A percentile compares a stretch with the other conserved stretches of the same genome.
These are phyloP conservation scores for Sinocyclocheilus anophthalmus DNA, from an alignment of 2,113 vertebrate genomes.

Conservation along the genomic window DNA sequence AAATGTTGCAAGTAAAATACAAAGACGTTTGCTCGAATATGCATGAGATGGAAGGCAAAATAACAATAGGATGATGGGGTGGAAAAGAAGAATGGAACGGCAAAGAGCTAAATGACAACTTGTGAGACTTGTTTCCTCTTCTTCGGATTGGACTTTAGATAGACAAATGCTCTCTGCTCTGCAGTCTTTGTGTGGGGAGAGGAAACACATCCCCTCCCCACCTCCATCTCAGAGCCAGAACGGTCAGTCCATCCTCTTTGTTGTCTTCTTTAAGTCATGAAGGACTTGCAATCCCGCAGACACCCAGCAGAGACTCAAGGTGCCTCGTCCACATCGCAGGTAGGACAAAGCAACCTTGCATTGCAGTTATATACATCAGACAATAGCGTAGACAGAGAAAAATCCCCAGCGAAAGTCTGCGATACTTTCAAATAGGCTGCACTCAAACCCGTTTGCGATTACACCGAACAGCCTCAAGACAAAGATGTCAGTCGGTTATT, in stretches of 20 bases:
- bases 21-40: not conserved
- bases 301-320: constrained; percentile 40
- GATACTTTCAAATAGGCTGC: not conserved
- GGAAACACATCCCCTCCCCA: constrained; percentile 45
- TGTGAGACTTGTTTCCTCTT: constrained; percentile 46
- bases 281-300: constrained; percentile 40
- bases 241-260: constrained; percentile 57
- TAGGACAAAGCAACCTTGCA: constrained; percentile 19
- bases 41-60: constrained; percentile 7
- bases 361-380: not conserved
- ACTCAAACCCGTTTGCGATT: not conserved
- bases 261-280: constrained; percentile 51
- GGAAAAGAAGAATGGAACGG: constrained; percentile 26
- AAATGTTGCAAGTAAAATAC: constrained; percentile 14
- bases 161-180: constrained; percentile 45
- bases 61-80: not conserved
- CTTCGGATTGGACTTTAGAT: constrained; percentile 22
- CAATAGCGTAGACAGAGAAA: constrained; percentile 4
- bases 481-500: constrained; percentile 19
- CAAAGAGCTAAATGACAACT: constrained; percentile 29
- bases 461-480: not conserved
- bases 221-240: constrained; percentile 49
- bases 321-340: not conserved
- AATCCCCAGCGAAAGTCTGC: not conserved
- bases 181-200: constrained; percentile 58